A percentile compares a stretch with the other conserved stretches of the same genome.
phyloP scores from a whole-genome alignment of 1,140 invertebrate genomes.

The Hyles vespertilio region DNA sequence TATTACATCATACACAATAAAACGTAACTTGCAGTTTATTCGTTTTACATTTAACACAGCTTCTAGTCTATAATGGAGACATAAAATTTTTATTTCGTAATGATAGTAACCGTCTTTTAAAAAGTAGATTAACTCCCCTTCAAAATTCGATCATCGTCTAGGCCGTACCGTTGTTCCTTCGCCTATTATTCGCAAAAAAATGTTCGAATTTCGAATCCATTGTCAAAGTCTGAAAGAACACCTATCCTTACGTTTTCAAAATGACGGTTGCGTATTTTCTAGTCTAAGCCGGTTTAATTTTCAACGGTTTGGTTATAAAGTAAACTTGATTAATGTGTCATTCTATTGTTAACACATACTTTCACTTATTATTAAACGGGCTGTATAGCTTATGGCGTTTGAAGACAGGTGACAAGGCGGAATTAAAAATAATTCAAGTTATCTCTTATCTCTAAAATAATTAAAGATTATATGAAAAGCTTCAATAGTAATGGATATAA shows the following conservation, averaged over 20 bases:
- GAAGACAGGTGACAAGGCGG: no score
- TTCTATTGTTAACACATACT: no score
- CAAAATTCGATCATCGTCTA: constrained; percentile 33
- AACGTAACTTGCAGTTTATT: neutral
- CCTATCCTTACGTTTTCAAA: constrained; percentile 30
- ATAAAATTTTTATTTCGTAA: constrained; percentile 46
- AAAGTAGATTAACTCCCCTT: constrained; percentile 23
- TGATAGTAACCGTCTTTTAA: neutral
- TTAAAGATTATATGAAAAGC: no score
- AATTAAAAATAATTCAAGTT: no score
- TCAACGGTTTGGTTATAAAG: constrained; percentile 17
- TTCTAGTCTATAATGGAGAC: constrained; percentile 42
- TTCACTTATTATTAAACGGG: no score
- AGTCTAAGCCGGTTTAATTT: constrained; percentile 25
- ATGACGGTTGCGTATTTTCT: constrained; percentile 23
- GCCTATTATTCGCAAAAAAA: constrained; percentile 46
- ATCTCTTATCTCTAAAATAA: no score
- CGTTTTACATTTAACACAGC: neutral
- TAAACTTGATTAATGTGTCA: constrained; percentile 16
- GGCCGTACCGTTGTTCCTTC: constrained; percentile 37
- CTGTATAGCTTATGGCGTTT: no score
- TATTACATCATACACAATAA: constrained; percentile 2
- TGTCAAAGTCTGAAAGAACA: constrained; percentile 30
- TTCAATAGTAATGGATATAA: no score
- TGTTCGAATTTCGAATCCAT: constrained; percentile 26